These are phyloP conservation scores for Bagarius yarrelli DNA, from an alignment of 2,113 vertebrate species.

Conservation along the genomic window DNA sequence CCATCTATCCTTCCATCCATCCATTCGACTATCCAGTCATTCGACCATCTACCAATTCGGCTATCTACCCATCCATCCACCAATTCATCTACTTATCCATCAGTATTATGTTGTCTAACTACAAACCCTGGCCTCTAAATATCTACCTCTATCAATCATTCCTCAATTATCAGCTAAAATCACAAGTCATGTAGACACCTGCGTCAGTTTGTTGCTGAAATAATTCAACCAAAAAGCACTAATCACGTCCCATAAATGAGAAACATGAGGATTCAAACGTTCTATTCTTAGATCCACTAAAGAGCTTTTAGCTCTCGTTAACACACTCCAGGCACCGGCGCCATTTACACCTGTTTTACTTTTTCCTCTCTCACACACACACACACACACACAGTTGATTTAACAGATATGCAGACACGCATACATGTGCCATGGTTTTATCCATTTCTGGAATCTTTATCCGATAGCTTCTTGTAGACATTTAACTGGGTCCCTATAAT, in stretches of 20 bases:
- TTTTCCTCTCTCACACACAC: not conserved
- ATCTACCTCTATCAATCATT: not conserved
- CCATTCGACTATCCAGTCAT: no score
- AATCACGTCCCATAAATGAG: not conserved
- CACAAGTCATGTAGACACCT: not conserved
- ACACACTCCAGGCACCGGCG: not conserved
- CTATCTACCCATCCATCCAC: no score
- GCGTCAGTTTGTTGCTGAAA: no score
- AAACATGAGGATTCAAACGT: conserved; percentile 18
- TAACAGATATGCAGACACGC: no score
- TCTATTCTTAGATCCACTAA: conserved; percentile 14
- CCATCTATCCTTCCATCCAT: no score
- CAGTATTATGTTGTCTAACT: no score
- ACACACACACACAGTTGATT: conserved; percentile 2
- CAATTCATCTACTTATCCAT: no score
- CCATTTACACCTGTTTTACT: conserved; percentile 23
- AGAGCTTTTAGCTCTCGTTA: conserved; percentile 16
- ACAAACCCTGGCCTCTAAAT: no score
- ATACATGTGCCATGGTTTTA: not conserved
- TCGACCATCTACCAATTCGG: no score
- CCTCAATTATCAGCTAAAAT: not conserved
- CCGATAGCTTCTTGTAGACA: not conserved
- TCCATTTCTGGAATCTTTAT: not conserved
- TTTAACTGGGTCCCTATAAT: not conserved
- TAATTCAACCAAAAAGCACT: not conserved